Percentiles rank a stretch among this genome's conserved stretches.
Conservation (phyloP, 2,113 vertebrate species). For the Phasianus colchicus region DNA sequence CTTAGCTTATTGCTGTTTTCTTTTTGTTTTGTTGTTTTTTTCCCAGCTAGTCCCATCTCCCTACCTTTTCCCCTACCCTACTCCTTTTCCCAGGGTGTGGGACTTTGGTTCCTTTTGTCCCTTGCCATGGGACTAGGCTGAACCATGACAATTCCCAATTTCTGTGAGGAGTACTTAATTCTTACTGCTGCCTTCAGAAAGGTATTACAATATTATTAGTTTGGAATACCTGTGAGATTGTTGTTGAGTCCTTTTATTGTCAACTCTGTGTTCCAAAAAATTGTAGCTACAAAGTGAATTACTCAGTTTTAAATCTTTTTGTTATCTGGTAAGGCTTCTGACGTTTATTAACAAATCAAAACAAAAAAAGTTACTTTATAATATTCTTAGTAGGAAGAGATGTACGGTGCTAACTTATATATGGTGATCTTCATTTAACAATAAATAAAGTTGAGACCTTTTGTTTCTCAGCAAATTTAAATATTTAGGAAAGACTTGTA, state of each 20-base stretch:
- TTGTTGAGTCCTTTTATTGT: background rate
- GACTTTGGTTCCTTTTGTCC: too few species aligned
- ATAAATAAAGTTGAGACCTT: background rate
- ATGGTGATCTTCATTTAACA: background rate
- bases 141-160: background rate
- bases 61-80: too few species aligned
- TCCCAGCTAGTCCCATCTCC: too few species aligned
- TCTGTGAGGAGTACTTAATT: background rate
- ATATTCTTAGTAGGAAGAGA: background rate
- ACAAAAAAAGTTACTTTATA: too few species aligned
- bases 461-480: background rate
- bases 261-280: background rate
- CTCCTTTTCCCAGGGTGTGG: background rate
- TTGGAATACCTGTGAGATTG: background rate
- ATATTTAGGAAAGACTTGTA: background rate
- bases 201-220: background rate
- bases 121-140: too few species aligned
- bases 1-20: too few species aligned
- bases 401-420: background rate
- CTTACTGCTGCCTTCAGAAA: background rate
- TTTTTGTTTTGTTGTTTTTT: too few species aligned
- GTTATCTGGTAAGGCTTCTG: background rate
- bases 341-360: background rate
- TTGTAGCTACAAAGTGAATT: background rate
- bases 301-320: background rate